Evolutionary conservation across 2,888 invertebrate genomes (phyloP).

Genomic region (Volucella inanis): DNA sequence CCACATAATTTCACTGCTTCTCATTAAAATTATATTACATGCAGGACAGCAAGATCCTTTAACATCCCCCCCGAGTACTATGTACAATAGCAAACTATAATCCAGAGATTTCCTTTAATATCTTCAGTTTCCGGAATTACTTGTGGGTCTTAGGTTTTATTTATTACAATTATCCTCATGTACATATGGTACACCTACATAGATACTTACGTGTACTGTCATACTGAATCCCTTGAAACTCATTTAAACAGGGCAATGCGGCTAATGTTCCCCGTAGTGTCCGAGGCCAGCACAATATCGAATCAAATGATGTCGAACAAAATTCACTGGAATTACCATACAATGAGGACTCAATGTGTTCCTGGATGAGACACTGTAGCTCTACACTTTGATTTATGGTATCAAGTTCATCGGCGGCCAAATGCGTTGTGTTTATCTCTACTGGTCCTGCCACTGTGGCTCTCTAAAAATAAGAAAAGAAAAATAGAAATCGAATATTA

Average conservation of each 20-base stretch:
- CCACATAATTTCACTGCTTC: too few species aligned
- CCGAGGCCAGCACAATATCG: constrained; percentile 92
- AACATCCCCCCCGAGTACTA: not conserved
- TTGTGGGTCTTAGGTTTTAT: not conserved
- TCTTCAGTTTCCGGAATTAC: too few species aligned
- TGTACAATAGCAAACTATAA: not conserved
- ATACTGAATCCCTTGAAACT: constrained; percentile 90
- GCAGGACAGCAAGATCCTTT: not conserved
- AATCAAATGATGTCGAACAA: constrained; percentile 90
- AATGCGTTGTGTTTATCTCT: constrained; percentile 70
- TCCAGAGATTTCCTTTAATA: not conserved
- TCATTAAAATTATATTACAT: too few species aligned
- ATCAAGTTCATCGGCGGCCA: constrained; percentile 77
- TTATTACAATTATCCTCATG: constrained; percentile 6
- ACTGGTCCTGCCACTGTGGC: constrained; percentile 62
- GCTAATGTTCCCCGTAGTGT: constrained; percentile 88
- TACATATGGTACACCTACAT: not conserved
- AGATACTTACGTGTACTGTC: constrained; percentile 91
- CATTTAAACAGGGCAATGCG: constrained; percentile 90
- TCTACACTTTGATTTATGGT: constrained; percentile 81
- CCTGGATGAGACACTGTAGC: constrained; percentile 80
- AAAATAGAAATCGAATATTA: not conserved
- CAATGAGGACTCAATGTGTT: constrained; percentile 79
- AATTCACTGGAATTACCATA: constrained; percentile 80
- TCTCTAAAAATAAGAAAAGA: constrained; percentile 45